These are phyloP conservation scores for Akabosia matsudoensis DNA, from an alignment of 1,140 invertebrate species.

Conservation along the genomic window DNA sequence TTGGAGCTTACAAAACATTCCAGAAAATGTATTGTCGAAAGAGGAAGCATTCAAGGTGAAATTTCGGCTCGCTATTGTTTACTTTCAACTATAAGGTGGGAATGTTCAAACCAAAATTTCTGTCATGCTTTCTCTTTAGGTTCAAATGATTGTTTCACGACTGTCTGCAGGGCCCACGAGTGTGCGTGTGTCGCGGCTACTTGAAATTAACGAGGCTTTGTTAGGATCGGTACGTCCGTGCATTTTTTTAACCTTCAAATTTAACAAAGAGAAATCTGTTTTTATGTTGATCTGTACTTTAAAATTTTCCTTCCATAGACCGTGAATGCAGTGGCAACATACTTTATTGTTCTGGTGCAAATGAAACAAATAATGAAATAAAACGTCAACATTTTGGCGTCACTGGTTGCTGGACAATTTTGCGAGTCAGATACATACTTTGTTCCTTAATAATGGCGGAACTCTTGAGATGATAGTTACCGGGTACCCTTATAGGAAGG, in stretches of 20 bases:
- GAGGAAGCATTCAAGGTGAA: neutral
- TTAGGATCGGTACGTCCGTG: neutral
- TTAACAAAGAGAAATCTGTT: too few species aligned
- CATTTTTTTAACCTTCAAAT: too few species aligned
- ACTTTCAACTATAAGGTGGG: neutral
- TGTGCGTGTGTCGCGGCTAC: neutral
- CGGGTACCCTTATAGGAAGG: too few species aligned
- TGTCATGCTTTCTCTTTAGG: neutral
- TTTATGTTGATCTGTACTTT: neutral
- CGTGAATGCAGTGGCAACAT: neutral
- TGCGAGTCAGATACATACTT: too few species aligned
- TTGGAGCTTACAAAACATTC: neutral
- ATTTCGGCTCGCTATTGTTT: too few species aligned
- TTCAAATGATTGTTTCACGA: neutral
- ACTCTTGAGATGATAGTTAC: too few species aligned
- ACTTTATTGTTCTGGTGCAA: neutral
- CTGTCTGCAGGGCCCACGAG: neutral
- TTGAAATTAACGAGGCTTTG: neutral
- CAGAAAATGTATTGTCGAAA: neutral
- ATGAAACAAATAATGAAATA: neutral
- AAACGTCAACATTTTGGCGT: too few species aligned
- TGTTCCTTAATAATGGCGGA: too few species aligned
- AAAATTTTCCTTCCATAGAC: neutral
- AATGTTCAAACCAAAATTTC: neutral
- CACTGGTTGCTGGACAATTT: too few species aligned